Base-by-base conservation (phyloP, 2,113 vertebrate genomes). In the Pluvialis apricaria region DNA sequence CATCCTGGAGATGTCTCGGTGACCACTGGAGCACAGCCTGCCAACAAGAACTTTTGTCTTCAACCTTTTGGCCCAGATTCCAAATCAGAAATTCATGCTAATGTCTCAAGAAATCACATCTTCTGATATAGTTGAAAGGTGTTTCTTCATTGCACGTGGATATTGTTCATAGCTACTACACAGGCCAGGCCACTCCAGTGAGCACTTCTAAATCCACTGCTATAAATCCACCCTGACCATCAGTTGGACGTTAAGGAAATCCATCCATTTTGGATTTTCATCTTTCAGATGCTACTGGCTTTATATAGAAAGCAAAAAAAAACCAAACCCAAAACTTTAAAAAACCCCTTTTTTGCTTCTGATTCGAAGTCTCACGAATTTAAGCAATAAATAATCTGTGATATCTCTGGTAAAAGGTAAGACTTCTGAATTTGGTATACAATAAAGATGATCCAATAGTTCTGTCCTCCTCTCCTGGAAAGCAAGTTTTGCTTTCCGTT, bases 31-130 rank as follows among this genome's bases (percentile, higher is more conserved):
- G 81, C 57, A 79, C 69, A 4, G 26, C 51, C 73, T 10, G 11
- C 55, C 80, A 89, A 55, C 47, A 75, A 51, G 76, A 95, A 92
- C 66, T 85, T 88, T 68, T 79, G 52, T 84, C 34, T 96, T 36
- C 93, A 91, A 88, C 78, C 21, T 86, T 82, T 66, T 86, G 82
- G 79, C 62, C 49, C 58, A 90, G 62, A 95, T 77, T 86, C 78
- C 47, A 85, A 47, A 82, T 52, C 62, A 88, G 65, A 92, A 72
- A 84, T 87, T 82, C 13, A 79, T 84, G 82, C 31, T 61, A 77
- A 77, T n/a, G 47, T 69, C 68, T 88, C 60, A 76, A 68, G 65
- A 95, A 92, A 84, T 91, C 47, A 65, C 5, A 7, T 58, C 80
- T 84, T 79, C 83, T 91, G 65, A 76, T 77, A 57, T 0, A 61